Conservation (phyloP, 2,113 vertebrate genomes). For the Limanda limanda region DNA sequence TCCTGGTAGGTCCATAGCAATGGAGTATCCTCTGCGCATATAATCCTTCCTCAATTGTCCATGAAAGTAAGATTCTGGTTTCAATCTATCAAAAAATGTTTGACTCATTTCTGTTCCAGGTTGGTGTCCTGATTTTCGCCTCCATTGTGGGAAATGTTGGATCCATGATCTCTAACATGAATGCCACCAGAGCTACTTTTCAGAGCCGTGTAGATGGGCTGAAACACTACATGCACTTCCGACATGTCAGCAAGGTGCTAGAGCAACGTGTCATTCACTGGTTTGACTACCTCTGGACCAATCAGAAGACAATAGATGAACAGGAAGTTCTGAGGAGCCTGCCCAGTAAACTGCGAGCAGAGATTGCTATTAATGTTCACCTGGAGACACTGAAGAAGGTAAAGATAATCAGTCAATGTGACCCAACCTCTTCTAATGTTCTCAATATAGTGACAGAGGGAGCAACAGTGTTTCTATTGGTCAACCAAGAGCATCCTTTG, state of each 20-base stretch:
- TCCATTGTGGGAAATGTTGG: slow-evolving; percentile 98
- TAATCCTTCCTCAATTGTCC: neutral
- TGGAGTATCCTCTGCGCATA: neutral
- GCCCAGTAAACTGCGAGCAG: slow-evolving; percentile 93
- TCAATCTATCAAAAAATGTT: neutral
- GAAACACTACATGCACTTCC: slow-evolving; percentile 98
- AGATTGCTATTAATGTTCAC: slow-evolving; percentile 97
- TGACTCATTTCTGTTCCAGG: slow-evolving; percentile 36
- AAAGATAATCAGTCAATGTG: neutral
- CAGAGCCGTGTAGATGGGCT: slow-evolving; percentile 91
- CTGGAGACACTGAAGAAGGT: slow-evolving; percentile 94
- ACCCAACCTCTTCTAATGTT: neutral
- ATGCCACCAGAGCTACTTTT: slow-evolving; percentile 91
- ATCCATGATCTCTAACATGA: slow-evolving; percentile 98
- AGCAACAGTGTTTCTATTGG: neutral
- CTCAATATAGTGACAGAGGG: neutral
- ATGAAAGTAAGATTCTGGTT: neutral
- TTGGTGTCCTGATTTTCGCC: slow-evolving; percentile 96
- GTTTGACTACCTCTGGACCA: slow-evolving; percentile 98
- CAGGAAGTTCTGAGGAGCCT: slow-evolving; percentile 92
- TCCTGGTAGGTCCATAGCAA: slow-evolving; percentile 80
- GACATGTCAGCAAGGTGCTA: slow-evolving; percentile 92
- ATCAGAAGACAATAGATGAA: slow-evolving; percentile 93
- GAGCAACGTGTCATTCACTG: slow-evolving; percentile 96
- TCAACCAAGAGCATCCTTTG: neutral